Evolutionary conservation across 1,140 invertebrate species (phyloP), one percentile per base, ranked within the genome.

Genomic region (Zaprionus camerounensis): DNA sequence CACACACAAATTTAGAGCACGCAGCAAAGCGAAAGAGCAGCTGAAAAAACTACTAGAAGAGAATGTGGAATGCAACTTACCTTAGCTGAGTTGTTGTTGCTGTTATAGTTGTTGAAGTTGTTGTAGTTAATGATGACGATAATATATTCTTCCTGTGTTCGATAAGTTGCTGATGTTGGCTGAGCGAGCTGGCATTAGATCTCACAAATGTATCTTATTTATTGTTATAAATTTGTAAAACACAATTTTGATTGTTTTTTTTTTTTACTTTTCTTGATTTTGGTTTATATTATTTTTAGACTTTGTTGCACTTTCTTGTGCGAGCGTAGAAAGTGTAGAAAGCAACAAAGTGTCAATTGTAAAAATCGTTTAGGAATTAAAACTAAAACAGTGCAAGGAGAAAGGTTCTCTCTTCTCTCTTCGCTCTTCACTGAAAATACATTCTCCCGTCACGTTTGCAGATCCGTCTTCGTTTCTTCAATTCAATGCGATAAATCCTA

Each of bases 161-260:
- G 46, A 53, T 58, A 36, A 36, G 46, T 44, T 44, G 66, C 66
- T 31, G 28, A 34, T 34, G 31, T 34, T 34, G 9, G 2, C 3
- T 34, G 31, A 34, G 9, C 9, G 31, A 34, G 9, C 9, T 34
- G 31, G 9, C 31, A 11, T 3, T 31, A 34, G 31, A 11, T 9
- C 31, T 11, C 31, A 34, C 9, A 11, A 34, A 34, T 34, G 31
- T 34, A 31, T 31, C 58, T 74, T 77, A 38, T 70, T 78, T 64
- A 63, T 70, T 66, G 59, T 72, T 80, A 38, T 55, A 79, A 72
- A 69, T 76, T 76, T 44, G 2, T 80, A 51, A 65, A 76, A 82
- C 62, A 78, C 75, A 53, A 49, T 71, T 49, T 66, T 64, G 67
- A 15, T 61, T 56, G 9, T 26, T 11, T 11, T 36, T 44, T 24